Conservation (phyloP, 2,113 vertebrate species). For the Orthonyx spaldingii region DNA sequence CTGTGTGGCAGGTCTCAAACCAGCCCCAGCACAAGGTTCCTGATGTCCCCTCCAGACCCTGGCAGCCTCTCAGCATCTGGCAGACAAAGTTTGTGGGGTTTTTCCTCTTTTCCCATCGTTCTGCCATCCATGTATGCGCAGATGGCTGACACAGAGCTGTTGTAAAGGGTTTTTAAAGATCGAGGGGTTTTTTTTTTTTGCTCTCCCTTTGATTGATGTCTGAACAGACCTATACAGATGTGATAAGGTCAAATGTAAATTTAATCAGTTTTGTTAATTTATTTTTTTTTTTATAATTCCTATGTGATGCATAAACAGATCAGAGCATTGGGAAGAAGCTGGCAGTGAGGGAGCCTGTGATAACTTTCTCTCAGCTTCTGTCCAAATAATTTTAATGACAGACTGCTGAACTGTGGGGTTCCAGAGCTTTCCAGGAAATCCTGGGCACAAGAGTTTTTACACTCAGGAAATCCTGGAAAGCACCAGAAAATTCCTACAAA, state of each 20-base stretch:
- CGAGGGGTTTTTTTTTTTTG: not conserved
- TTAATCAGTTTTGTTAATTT: conserved; percentile 19
- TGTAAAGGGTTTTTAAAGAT: not conserved
- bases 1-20: not conserved
- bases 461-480: not conserved
- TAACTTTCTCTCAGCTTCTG: not conserved
- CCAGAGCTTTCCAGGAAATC: not conserved
- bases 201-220: conserved; percentile 30
- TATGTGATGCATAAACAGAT: conserved; percentile 24
- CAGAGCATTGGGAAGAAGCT: not conserved
- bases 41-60: fast-evolving
- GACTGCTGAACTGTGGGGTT: conserved; percentile 10
- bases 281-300: not conserved
- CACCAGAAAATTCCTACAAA: not conserved
- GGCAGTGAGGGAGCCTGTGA: not conserved
- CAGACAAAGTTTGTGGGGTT: not conserved
- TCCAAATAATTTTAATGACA: not conserved
- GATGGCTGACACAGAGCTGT: not conserved
- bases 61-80: not conserved
- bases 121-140: not conserved
- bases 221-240: conserved; percentile 6
- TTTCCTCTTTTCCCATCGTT: not conserved
- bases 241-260: conserved; percentile 57
- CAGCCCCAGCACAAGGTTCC: not conserved
- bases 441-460: not conserved